Percentiles rank a stretch among this genome's conserved stretches.
phyloP scores from a whole-genome alignment of 2,888 invertebrate species.

The Scaptomyza flava region DNA sequence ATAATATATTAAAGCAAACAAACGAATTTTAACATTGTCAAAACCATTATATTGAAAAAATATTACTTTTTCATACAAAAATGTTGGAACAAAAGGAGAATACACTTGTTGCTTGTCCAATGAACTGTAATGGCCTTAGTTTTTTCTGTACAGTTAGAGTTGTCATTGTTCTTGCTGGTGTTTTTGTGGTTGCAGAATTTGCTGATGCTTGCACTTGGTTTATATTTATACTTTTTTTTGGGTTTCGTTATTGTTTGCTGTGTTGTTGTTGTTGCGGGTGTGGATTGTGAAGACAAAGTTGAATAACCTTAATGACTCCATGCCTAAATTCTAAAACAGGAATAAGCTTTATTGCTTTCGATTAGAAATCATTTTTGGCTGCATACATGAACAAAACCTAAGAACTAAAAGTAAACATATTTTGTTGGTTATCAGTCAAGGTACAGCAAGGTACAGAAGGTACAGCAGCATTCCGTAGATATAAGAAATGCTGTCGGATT shows the following conservation, averaged over 20 bases:
- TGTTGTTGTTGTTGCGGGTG: slow-evolving; percentile 8
- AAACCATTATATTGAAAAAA: too few species aligned
- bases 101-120: slow-evolving; percentile 46
- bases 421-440: slow-evolving; percentile 36
- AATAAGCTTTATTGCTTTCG: slow-evolving; percentile 7
- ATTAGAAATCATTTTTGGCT: slow-evolving; percentile 15
- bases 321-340: background rate
- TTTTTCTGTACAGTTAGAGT: background rate
- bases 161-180: background rate
- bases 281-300: slow-evolving; percentile 19
- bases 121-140: slow-evolving; percentile 40
- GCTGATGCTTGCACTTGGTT: slow-evolving; percentile 17
- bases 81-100: too few species aligned
- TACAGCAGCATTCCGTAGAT: slow-evolving; percentile 23
- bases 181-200: slow-evolving; percentile 21
- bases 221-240: slow-evolving; percentile 10
- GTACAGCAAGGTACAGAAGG: slow-evolving; percentile 5
- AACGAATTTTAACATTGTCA: too few species aligned
- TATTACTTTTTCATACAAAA: too few species aligned
- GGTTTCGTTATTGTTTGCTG: slow-evolving; percentile 1
- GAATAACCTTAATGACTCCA: slow-evolving; percentile 28
- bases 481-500: slow-evolving; percentile 6
- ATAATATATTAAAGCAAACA: too few species aligned
- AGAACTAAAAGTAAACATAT: slow-evolving; percentile 45
- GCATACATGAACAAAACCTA: slow-evolving; percentile 13